A percentile compares a stretch with the other conserved stretches of the same genome.
Conservation (phyloP, 2,113 vertebrate genomes). For the Saguinus imperator region DNA sequence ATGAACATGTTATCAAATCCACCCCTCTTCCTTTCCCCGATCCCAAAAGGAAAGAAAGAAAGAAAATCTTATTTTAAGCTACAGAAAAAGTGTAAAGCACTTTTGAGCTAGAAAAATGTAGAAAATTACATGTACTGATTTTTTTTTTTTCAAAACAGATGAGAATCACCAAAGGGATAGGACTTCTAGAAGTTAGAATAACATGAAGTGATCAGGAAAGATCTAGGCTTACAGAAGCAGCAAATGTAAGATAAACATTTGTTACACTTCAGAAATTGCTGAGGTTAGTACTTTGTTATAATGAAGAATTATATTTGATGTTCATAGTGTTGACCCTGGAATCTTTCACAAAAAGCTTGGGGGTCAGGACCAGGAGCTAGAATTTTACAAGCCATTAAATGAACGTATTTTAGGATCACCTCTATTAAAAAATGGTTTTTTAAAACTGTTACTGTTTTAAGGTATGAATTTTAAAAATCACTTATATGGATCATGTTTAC, state of each 20-base stretch:
- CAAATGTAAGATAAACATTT: background rate
- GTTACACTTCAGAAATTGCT: background rate
- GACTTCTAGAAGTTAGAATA: slow-evolving; percentile 18
- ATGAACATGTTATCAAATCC: background rate
- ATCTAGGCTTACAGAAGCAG: background rate
- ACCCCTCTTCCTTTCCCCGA: background rate
- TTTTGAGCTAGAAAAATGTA: background rate
- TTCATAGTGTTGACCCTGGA: slow-evolving; percentile 11
- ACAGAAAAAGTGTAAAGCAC: background rate
- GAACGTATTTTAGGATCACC: slow-evolving; percentile 12
- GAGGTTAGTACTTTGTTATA: background rate
- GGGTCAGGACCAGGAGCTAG: background rate
- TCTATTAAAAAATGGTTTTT: slow-evolving; percentile 19
- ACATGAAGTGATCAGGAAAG: background rate
- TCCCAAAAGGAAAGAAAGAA: background rate
- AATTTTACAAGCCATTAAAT: slow-evolving; percentile 27
- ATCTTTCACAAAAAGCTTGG: background rate
- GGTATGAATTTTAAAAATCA: background rate
- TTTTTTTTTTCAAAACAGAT: slow-evolving; percentile 23
- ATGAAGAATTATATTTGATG: background rate
- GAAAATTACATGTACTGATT: background rate
- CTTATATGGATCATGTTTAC: slow-evolving; percentile 23
- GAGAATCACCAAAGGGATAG: background rate
- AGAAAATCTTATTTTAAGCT: background rate
- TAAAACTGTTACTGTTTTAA: slow-evolving; percentile 37